Conservation (phyloP, 1,140 invertebrate species). For the Cepaea nemoralis region DNA sequence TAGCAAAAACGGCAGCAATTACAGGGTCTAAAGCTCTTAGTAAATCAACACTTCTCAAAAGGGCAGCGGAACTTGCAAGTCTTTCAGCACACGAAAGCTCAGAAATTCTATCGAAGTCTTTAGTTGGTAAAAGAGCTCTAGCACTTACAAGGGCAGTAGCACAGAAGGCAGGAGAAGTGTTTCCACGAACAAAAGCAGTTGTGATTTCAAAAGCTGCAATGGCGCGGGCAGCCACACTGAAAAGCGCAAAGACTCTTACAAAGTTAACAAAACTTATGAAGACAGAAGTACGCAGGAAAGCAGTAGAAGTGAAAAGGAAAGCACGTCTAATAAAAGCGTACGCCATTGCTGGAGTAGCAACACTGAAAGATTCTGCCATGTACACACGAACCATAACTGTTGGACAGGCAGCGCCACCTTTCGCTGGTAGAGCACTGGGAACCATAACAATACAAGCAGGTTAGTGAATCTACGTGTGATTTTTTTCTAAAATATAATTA, state of each 20-base stretch:
- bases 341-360: not conserved
- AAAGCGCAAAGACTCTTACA: not conserved
- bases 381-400: no score
- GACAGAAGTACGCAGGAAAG: not conserved
- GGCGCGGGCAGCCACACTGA: not conserved
- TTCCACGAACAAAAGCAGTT: not conserved
- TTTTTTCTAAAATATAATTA: no score
- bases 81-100: not conserved
- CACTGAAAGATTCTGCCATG: not conserved
- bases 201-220: not conserved
- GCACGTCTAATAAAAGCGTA: not conserved
- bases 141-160: no score
- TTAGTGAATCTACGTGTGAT: no score
- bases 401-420: no score
- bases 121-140: no score
- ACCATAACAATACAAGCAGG: no score
- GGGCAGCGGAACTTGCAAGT: not conserved
- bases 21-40: not conserved
- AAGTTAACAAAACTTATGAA: not conserved
- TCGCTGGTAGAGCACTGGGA: no score
- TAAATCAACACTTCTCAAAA: not conserved
- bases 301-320: not conserved
- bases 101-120: no score
- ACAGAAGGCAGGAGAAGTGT: not conserved
- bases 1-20: not conserved